A percentile compares a stretch with the other conserved stretches of the same genome.
phyloP scores from a whole-genome alignment of 1,140 invertebrate genomes.

The Aleiodes sp. region DNA sequence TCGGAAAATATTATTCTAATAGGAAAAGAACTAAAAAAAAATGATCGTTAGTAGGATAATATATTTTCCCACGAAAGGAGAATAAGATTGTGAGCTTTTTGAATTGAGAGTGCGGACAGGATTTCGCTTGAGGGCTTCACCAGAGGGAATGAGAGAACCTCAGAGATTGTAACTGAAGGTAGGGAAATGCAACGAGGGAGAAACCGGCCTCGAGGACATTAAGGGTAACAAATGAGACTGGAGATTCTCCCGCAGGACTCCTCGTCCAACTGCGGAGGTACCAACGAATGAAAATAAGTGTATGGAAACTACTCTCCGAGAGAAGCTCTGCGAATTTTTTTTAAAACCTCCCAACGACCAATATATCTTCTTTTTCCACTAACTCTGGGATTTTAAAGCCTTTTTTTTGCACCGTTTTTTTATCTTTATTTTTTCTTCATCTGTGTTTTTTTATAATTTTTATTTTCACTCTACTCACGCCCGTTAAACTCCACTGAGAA shows the following conservation, averaged over 20 bases:
- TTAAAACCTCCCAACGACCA: constrained; percentile 30
- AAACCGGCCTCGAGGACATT: constrained; percentile 53
- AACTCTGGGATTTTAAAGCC: constrained; percentile 31
- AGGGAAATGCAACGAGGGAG: constrained; percentile 21
- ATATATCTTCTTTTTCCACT: constrained; percentile 29
- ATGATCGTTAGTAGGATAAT: no score
- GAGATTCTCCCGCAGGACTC: constrained; percentile 55
- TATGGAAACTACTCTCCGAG: constrained; percentile 42
- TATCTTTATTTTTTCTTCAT: constrained; percentile 19
- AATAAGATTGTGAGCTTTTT: no score
- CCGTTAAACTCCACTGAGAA: constrained; percentile 37
- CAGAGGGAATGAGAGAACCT: not conserved
- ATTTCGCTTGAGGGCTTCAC: not conserved
- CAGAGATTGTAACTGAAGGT: not conserved
- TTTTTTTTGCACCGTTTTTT: constrained; percentile 22
- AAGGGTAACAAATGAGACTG: constrained; percentile 62
- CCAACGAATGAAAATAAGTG: constrained; percentile 61
- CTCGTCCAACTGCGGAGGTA: constrained; percentile 53
- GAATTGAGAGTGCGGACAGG: not conserved
- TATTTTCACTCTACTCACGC: constrained; percentile 28
- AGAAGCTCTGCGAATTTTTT: constrained; percentile 44
- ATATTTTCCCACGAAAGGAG: no score
- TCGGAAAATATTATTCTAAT: no score
- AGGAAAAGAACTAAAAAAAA: no score
- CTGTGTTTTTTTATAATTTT: constrained; percentile 32